Percentiles rank a stretch among this genome's conserved stretches.
phyloP scores from a whole-genome alignment of 2,113 vertebrate species.

The Gopherus evgoodei region DNA sequence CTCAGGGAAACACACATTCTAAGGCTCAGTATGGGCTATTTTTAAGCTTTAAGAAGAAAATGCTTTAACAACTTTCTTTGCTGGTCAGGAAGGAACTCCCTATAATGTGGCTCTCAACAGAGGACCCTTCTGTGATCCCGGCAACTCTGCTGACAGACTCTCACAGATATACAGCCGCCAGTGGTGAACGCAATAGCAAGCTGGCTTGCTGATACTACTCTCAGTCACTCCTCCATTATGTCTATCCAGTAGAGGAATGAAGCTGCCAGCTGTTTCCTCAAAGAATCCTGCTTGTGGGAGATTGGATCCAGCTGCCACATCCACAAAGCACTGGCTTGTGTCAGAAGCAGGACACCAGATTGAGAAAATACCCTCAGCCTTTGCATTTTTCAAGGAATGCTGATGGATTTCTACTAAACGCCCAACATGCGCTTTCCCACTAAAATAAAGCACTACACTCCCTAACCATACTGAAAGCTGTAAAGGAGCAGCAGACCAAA shows the following conservation, averaged over 20 bases:
- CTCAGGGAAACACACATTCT: background rate
- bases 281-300: constrained; percentile 15
- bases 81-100: background rate
- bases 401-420: background rate
- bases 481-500: background rate
- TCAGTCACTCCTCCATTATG: background rate
- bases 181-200: background rate
- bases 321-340: background rate
- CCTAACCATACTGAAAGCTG: background rate
- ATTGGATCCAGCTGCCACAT: constrained; percentile 46
- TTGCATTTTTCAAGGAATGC: background rate
- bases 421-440: background rate
- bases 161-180: background rate
- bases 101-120: background rate
- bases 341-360: background rate
- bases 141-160: background rate
- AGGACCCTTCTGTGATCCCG: background rate
- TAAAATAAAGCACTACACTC: background rate
- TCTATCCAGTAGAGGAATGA: constrained; percentile 18
- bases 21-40: background rate
- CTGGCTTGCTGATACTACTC: constrained; percentile 12
- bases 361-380: background rate
- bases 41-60: background rate
- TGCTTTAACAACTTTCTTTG: background rate
- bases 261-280: constrained; percentile 42